Conservation (phyloP, 2,888 invertebrate genomes). For the Cinara cedri region DNA sequence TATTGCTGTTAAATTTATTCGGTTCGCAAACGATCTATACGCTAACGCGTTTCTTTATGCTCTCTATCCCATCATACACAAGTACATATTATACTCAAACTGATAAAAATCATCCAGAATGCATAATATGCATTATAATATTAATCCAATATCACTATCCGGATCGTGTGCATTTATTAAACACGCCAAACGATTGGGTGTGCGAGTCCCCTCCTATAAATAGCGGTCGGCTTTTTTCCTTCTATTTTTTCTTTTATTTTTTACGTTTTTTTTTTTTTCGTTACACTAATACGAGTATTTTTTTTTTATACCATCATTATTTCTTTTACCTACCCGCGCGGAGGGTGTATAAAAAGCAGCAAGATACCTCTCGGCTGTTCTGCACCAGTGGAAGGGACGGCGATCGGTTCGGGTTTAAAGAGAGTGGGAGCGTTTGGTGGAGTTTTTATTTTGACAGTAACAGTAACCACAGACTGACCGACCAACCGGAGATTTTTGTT, state of each 20-base stretch:
- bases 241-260: constrained; percentile 30
- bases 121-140: constrained; percentile 20
- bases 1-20: constrained; percentile 34
- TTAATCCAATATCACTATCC: constrained; percentile 41
- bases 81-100: constrained; percentile 24
- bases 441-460: constrained; percentile 56
- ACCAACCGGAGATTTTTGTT: constrained; percentile 57
- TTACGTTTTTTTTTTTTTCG: neutral
- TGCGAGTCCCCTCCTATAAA: constrained; percentile 34
- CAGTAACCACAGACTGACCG: constrained; percentile 56
- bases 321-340: constrained; percentile 39
- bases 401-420: constrained; percentile 49
- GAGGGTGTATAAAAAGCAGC: constrained; percentile 47
- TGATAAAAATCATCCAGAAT: constrained; percentile 32
- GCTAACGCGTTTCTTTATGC: neutral
- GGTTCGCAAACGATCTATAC: constrained; percentile 29
- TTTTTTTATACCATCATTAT: neutral
- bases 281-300: neutral
- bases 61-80: constrained; percentile 32
- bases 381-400: constrained; percentile 52
- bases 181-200: constrained; percentile 47
- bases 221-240: constrained; percentile 20
- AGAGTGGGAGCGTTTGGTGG: constrained; percentile 56
- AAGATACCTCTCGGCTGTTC: constrained; percentile 25
- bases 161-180: constrained; percentile 34